Conservation (phyloP, 2,888 invertebrate species). For the Harpalus rufipes region DNA sequence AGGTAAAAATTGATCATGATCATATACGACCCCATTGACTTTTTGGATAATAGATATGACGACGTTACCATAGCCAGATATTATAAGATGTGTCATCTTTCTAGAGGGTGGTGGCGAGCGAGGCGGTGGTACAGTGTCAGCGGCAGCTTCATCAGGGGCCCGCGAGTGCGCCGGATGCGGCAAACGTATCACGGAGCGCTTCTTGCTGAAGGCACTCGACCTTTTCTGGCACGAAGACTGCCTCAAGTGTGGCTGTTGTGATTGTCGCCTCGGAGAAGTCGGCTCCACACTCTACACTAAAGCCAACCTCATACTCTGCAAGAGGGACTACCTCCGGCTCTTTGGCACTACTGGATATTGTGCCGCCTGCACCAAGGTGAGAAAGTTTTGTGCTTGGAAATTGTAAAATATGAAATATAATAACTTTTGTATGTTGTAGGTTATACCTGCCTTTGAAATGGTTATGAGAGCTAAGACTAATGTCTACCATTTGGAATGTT, state of each 20-base stretch:
- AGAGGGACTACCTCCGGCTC: conserved; percentile 94
- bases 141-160: conserved; percentile 71
- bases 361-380: conserved; percentile 91
- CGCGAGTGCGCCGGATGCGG: conserved; percentile 92
- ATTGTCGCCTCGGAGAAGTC: conserved; percentile 95
- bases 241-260: conserved; percentile 94
- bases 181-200: conserved; percentile 90
- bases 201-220: conserved; percentile 91
- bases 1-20: too few species aligned
- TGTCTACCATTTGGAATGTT: conserved; percentile 96
- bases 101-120: conserved; percentile 76
- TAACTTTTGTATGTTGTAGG: background rate
- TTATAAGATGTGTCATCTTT: conserved; percentile 68
- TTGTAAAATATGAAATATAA: background rate
- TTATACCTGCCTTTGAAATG: conserved; percentile 96
- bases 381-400: background rate
- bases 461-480: conserved; percentile 95
- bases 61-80: background rate
- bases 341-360: conserved; percentile 95
- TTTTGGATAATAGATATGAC: too few species aligned
- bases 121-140: conserved; percentile 71
- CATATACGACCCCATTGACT: too few species aligned
- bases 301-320: conserved; percentile 93
- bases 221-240: conserved; percentile 97
- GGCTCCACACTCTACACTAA: conserved; percentile 94